A percentile compares a stretch with the other conserved stretches of the same genome.
These are phyloP conservation scores for Dipodomys stephensi DNA, from an alignment of 2,113 vertebrate genomes.

Conservation along the genomic window DNA sequence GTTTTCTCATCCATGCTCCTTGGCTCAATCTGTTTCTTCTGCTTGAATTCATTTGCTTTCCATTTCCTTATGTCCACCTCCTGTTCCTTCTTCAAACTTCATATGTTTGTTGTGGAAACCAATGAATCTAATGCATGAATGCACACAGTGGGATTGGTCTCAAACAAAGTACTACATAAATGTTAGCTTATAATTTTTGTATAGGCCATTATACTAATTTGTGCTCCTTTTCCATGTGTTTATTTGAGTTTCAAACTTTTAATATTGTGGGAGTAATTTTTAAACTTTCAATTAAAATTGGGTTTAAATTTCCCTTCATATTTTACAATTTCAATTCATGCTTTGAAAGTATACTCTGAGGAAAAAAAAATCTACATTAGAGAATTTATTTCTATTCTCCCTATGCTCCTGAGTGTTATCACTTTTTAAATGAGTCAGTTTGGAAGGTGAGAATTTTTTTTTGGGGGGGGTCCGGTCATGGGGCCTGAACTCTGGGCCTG, in stretches of 20 bases:
- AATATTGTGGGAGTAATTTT: not conserved
- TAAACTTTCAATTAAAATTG: not conserved
- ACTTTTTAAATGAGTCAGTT: not conserved
- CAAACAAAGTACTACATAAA: not conserved
- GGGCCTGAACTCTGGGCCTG: too few relatives aligned
- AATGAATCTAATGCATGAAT: not conserved
- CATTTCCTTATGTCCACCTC: not conserved
- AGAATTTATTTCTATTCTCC: slow-evolving; percentile 15
- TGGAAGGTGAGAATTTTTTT: not conserved
- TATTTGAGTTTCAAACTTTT: slow-evolving; percentile 28
- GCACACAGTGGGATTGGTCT: not conserved
- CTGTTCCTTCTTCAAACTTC: not conserved
- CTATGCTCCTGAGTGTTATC: not conserved
- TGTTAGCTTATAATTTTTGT: not conserved
- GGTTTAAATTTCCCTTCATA: not conserved
- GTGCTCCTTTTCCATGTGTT: not conserved
- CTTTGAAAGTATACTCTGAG: not conserved
- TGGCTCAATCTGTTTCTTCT: not conserved
- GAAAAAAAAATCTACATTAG: not conserved
- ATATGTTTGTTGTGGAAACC: not conserved
- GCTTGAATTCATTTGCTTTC: slow-evolving; percentile 10
- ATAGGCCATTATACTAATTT: not conserved
- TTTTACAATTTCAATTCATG: not conserved
- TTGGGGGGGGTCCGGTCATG: too few relatives aligned
- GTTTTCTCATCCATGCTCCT: not conserved